phyloP scores from a whole-genome alignment of 2,113 vertebrate genomes.

The Leucoraja erinaceus region DNA sequence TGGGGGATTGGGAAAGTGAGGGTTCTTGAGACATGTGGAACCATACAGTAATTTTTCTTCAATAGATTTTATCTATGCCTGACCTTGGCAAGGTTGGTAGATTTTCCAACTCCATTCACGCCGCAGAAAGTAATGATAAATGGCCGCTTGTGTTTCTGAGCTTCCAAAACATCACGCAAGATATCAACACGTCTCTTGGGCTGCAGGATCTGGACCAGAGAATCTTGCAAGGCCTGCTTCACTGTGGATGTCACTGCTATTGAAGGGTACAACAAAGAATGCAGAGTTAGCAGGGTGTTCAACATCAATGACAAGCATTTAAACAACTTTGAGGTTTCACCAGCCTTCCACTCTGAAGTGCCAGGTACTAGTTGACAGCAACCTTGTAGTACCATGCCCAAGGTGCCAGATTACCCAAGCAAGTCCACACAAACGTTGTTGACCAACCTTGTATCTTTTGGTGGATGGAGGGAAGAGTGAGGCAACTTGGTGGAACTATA shows the following conservation, averaged over 20 bases:
- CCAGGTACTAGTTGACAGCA: neutral
- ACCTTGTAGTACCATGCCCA: neutral
- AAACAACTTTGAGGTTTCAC: rapidly evolving
- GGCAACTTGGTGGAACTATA: neutral
- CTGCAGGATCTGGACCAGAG: constrained; percentile 93
- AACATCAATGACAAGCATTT: neutral
- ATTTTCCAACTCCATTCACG: constrained; percentile 92
- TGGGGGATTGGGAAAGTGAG: neutral
- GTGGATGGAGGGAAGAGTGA: neutral
- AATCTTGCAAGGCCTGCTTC: constrained; percentile 90
- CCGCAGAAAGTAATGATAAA: constrained; percentile 93
- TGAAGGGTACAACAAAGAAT: neutral
- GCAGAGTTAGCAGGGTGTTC: neutral
- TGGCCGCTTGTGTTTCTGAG: constrained; percentile 74
- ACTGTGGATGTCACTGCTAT: constrained; percentile 91
- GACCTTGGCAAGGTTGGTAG: constrained; percentile 94
- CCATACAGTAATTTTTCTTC: neutral
- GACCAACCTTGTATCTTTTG: neutral
- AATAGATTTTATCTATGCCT: neutral
- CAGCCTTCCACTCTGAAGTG: neutral
- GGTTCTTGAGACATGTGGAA: neutral
- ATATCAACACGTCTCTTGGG: constrained; percentile 90
- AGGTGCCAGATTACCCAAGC: neutral
- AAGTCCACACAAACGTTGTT: neutral
- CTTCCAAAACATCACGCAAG: constrained; percentile 87